Conservation (phyloP, 2,888 invertebrate species). For the Aporophyla nigra region DNA sequence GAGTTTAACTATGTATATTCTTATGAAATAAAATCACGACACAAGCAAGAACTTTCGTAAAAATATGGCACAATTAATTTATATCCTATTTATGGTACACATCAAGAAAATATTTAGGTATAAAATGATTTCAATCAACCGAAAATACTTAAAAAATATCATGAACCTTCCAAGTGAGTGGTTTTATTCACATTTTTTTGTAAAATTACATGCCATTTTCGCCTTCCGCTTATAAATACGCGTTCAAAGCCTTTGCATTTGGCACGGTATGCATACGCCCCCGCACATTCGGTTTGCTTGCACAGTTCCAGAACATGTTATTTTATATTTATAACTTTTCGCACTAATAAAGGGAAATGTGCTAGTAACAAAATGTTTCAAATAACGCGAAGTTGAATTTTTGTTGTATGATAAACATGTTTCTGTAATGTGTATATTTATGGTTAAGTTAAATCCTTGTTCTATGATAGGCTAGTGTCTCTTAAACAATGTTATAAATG, state of each 20-base stretch:
- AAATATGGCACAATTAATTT: background rate
- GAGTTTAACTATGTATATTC: background rate
- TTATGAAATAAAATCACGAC: background rate
- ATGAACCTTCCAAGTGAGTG: slow-evolving; percentile 50
- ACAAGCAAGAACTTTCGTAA: background rate
- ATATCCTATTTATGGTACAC: background rate
- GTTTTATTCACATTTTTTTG: slow-evolving; percentile 78
- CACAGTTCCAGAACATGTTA: slow-evolving; percentile 32
- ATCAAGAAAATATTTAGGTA: background rate
- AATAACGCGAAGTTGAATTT: slow-evolving; percentile 29
- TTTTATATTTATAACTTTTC: slow-evolving; percentile 44
- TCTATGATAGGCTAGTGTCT: background rate
- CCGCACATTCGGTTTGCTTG: slow-evolving; percentile 33
- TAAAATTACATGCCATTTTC: slow-evolving; percentile 79
- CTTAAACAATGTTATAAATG: background rate
- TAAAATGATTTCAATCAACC: background rate
- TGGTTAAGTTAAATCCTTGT: background rate
- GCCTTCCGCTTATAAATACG: slow-evolving; percentile 75
- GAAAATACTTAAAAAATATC: slow-evolving; percentile 13
- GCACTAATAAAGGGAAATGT: slow-evolving; percentile 46
- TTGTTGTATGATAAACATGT: slow-evolving; percentile 18
- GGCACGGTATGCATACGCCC: slow-evolving; percentile 68
- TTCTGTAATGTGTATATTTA: background rate
- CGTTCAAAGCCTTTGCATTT: slow-evolving; percentile 75
- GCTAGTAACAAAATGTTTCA: slow-evolving; percentile 34